A percentile compares a stretch with the other conserved stretches of the same genome.
These are phyloP conservation scores for Glareola pratincola DNA, from an alignment of 2,113 vertebrate species.

Conservation along the genomic window DNA sequence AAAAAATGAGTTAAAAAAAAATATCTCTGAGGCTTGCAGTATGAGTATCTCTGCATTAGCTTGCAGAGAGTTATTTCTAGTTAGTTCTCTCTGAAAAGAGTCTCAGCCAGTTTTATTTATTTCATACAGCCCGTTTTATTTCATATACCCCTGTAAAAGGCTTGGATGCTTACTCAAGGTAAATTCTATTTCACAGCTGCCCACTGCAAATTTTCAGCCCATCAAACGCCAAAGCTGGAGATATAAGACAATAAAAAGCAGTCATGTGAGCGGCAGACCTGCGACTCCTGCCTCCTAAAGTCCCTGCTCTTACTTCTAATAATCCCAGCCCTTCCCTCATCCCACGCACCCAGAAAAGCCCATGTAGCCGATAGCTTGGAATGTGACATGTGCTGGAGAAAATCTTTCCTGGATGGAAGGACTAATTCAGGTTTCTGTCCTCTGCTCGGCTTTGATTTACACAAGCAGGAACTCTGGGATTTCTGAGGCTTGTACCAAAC, in stretches of 20 bases:
- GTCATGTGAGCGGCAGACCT: not conserved
- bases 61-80: not conserved
- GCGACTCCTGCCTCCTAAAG: not conserved
- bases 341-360: not conserved
- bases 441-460: not conserved
- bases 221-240: not conserved
- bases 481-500: not conserved
- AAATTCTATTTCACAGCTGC: not conserved
- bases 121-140: not conserved
- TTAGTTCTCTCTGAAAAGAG: not conserved
- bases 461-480: not conserved
- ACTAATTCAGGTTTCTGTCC: not conserved
- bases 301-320: not conserved
- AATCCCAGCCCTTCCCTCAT: not conserved
- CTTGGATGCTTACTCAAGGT: not conserved
- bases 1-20: not conserved
- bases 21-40: not conserved
- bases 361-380: not conserved
- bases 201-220: not conserved
- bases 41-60: not conserved
- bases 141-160: not conserved
- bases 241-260: not conserved
- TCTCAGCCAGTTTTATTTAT: not conserved
- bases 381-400: accelerated
- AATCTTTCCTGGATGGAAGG: not conserved